Percentiles rank a stretch among this genome's conserved stretches.
Conservation (phyloP, 2,797 vertebrate genomes). For the Hydrophis major region DNA sequence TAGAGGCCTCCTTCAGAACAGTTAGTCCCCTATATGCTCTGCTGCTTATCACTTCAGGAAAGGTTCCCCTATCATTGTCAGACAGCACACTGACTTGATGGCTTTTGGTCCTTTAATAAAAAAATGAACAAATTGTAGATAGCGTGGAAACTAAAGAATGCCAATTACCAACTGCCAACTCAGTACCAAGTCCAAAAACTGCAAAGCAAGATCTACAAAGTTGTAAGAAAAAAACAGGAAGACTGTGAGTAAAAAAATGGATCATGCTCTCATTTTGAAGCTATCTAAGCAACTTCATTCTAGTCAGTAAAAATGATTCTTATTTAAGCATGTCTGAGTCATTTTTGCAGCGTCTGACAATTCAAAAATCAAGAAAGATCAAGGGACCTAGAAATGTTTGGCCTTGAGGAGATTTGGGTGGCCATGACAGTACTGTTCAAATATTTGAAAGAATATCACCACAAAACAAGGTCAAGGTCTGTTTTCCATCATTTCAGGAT, state of each 20-base stretch:
- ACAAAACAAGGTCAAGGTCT: neutral
- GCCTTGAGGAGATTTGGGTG: neutral
- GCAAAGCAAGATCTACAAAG: neutral
- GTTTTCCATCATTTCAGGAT: neutral
- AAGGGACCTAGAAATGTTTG: neutral
- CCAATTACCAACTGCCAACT: neutral
- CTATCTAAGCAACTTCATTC: neutral
- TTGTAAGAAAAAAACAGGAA: neutral
- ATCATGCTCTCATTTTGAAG: neutral
- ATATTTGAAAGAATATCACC: neutral
- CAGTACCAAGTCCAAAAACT: neutral
- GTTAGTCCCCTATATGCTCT: neutral
- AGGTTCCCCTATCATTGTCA: neutral
- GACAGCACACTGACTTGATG: neutral
- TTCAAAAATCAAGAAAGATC: neutral
- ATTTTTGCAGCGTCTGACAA: neutral
- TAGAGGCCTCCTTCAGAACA: neutral
- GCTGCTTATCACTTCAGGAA: neutral
- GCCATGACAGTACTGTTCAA: neutral
- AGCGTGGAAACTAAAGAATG: neutral
- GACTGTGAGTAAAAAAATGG: neutral
- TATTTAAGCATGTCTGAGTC: neutral
- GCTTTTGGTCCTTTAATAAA: neutral
- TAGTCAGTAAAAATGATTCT: neutral
- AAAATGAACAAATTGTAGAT: neutral